Conservation (phyloP, 2,797 vertebrate genomes). For the Coreius guichenoti region DNA sequence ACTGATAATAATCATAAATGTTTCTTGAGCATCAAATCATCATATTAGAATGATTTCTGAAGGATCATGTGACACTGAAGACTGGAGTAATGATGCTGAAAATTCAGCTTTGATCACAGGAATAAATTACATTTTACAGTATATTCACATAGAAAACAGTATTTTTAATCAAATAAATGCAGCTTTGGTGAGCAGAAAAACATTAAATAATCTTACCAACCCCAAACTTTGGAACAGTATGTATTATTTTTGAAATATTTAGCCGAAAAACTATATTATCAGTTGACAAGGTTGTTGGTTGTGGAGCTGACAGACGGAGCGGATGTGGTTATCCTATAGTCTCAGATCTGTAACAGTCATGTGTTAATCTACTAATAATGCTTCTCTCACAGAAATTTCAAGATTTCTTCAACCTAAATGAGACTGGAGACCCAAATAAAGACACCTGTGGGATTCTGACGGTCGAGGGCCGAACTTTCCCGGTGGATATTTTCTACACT, state of each 20-base stretch:
- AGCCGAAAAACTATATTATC: neutral
- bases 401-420: slow-evolving; percentile 97
- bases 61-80: too few species aligned
- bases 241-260: neutral
- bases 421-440: slow-evolving; percentile 88
- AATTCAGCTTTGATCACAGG: too few species aligned
- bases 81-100: too few species aligned
- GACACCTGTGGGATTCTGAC: slow-evolving; percentile 96
- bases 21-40: too few species aligned
- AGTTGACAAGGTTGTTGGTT: neutral
- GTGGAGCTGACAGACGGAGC: neutral
- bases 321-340: neutral
- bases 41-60: too few species aligned
- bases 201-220: neutral
- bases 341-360: neutral
- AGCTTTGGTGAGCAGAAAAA: neutral
- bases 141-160: neutral
- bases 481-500: slow-evolving; percentile 96
- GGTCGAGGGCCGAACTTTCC: slow-evolving; percentile 93
- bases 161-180: neutral
- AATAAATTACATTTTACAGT: too few species aligned
- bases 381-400: slow-evolving; percentile 88
- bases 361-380: neutral
- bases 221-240: neutral
- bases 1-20: too few species aligned